Conservation (phyloP, 2,797 vertebrate genomes). For the Myiotriccus ornatus region DNA sequence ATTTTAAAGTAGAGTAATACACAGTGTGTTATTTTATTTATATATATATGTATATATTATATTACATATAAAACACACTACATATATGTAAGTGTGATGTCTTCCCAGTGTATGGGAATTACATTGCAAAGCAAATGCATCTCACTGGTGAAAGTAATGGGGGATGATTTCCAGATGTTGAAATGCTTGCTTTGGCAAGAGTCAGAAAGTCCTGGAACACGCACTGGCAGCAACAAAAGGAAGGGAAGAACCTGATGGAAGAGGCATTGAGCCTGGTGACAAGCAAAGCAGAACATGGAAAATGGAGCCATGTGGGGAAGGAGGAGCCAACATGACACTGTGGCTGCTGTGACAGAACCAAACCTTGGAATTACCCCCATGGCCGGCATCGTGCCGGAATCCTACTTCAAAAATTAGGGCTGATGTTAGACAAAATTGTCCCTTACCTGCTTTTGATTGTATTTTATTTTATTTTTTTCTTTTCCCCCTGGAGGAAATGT, state of each 20-base stretch:
- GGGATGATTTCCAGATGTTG: slow-evolving; percentile 89
- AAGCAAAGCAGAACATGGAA: slow-evolving; percentile 51
- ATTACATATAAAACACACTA: not conserved
- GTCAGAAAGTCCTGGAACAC: slow-evolving; percentile 75
- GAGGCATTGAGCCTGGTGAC: not conserved
- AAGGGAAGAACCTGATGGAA: slow-evolving; percentile 57
- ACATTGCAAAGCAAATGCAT: slow-evolving; percentile 39
- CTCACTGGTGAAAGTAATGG: slow-evolving; percentile 45
- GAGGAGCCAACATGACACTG: not conserved
- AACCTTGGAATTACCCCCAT: not conserved
- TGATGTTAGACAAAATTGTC: not conserved
- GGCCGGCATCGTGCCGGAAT: not conserved
- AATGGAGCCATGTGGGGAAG: not conserved
- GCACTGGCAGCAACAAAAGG: slow-evolving; percentile 66
- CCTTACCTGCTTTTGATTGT: not conserved
- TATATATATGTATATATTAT: not conserved
- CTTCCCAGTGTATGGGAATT: slow-evolving; percentile 12
- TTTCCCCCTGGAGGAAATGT: rapidly evolving
- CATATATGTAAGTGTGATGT: not conserved
- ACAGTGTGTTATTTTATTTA: not conserved
- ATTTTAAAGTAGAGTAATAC: not conserved
- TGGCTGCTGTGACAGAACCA: not conserved
- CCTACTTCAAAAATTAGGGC: not conserved
- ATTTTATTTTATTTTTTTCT: no score
- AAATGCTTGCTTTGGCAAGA: slow-evolving; percentile 81